phyloP scores from a whole-genome alignment of 2,888 invertebrate genomes.

The Watsonalla cultraria region DNA sequence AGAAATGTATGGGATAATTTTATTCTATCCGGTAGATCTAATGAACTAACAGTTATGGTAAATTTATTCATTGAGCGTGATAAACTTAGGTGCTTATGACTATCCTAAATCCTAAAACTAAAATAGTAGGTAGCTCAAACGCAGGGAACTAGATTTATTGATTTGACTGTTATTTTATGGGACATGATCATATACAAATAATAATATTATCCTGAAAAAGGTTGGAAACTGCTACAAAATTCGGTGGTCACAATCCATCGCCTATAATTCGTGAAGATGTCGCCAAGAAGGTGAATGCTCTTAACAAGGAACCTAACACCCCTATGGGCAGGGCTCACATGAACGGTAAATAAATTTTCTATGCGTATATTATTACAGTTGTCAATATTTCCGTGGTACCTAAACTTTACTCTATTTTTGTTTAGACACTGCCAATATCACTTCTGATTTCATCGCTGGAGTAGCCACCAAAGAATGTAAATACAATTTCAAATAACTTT shows the following conservation, averaged over 20 bases:
- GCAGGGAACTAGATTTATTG: neutral
- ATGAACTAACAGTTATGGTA: no score
- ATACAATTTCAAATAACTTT: conserved; percentile 11
- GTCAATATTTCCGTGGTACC: no score
- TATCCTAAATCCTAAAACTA: no score
- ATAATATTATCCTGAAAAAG: conserved; percentile 16
- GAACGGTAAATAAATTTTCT: conserved; percentile 22
- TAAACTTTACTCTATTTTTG: conserved; percentile 7
- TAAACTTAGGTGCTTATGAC: no score
- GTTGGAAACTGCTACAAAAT: conserved; percentile 33
- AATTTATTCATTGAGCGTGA: no score
- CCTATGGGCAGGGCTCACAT: conserved; percentile 25
- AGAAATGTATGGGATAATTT: conserved; percentile 31
- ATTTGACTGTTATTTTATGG: no score
- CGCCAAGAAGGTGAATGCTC: conserved; percentile 18
- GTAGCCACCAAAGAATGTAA: conserved; percentile 47
- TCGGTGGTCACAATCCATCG: conserved; percentile 31
- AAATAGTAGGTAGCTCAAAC: no score
- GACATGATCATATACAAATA: neutral
- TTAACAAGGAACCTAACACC: conserved; percentile 20
- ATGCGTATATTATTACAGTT: no score
- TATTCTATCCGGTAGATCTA: neutral
- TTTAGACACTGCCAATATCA: conserved; percentile 38
- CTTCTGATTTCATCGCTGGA: conserved; percentile 39
- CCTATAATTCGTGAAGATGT: conserved; percentile 35